These are phyloP conservation scores for Dorcus hopei DNA, from an alignment of 2,888 invertebrate species.

Conservation along the genomic window DNA sequence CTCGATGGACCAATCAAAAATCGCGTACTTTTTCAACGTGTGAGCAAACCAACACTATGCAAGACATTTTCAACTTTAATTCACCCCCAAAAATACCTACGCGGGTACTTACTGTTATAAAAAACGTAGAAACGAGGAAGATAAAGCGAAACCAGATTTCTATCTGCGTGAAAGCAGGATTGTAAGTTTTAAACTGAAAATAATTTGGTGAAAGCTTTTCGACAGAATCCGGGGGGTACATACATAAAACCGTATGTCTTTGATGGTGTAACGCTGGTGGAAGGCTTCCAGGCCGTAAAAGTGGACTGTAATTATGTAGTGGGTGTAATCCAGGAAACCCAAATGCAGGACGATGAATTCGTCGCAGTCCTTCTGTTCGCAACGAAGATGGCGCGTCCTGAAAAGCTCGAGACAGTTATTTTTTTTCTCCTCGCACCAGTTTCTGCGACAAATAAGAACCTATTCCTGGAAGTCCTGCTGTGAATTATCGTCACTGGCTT, in stretches of 20 bases:
- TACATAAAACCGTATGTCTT: constrained; percentile 81
- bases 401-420: constrained; percentile 23
- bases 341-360: constrained; percentile 87
- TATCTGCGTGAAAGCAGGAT: constrained; percentile 92
- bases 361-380: constrained; percentile 77
- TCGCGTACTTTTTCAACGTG: constrained; percentile 79
- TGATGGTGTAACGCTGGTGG: constrained; percentile 79
- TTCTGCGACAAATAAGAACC: neutral
- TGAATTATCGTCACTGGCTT: constrained; percentile 66
- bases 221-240: constrained; percentile 42
- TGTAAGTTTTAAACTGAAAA: constrained; percentile 92
- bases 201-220: constrained; percentile 13
- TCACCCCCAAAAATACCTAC: neutral
- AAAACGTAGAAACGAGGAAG: constrained; percentile 83
- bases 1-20: constrained; percentile 95
- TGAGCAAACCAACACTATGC: constrained; percentile 91
- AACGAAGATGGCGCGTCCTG: constrained; percentile 79
- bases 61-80: constrained; percentile 6
- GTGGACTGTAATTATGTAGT: constrained; percentile 79
- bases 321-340: constrained; percentile 83
- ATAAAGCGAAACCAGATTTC: constrained; percentile 97
- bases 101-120: constrained; percentile 71
- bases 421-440: neutral
- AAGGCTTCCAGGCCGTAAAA: constrained; percentile 84
- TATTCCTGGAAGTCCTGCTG: constrained; percentile 67